Evolutionary conservation across 2,888 invertebrate species (phyloP).

Genomic region (Harpalus rubripes): DNA sequence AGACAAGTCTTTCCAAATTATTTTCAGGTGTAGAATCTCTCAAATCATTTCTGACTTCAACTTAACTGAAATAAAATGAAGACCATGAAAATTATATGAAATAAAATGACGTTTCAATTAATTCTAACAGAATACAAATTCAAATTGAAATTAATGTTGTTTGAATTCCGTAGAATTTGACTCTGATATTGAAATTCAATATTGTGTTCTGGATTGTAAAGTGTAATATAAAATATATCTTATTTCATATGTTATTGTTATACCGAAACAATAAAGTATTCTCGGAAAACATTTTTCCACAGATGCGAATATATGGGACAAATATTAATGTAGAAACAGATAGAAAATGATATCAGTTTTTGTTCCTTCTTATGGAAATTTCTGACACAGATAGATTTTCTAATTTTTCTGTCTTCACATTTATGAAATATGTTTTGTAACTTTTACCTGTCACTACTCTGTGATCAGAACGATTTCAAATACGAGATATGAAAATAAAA

Average conservation of each 20-base stretch:
- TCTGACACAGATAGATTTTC: neutral
- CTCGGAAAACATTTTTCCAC: neutral
- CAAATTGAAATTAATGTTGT: slow-evolving; percentile 5
- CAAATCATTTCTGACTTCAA: neutral
- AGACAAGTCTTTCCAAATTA: slow-evolving; percentile 9
- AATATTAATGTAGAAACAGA: slow-evolving; percentile 16
- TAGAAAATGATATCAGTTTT: neutral
- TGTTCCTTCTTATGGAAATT: neutral
- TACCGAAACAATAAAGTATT: slow-evolving; percentile 12
- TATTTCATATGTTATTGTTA: neutral
- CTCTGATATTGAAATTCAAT: slow-evolving; percentile 18
- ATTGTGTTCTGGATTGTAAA: neutral
- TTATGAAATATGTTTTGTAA: slow-evolving; percentile 2
- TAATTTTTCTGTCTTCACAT: neutral
- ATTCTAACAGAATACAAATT: slow-evolving; percentile 14
- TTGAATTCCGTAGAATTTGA: neutral
- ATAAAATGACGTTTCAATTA: slow-evolving; percentile 30
- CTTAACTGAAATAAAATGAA: neutral
- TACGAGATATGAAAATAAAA: too few species aligned
- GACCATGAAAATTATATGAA: slow-evolving; percentile 17
- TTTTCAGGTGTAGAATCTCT: neutral
- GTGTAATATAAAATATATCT: neutral
- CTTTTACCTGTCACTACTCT: neutral
- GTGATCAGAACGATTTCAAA: too few species aligned
- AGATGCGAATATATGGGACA: neutral